phyloP scores from a whole-genome alignment of 1,140 invertebrate species.

The Tetragnatha versicolor region DNA sequence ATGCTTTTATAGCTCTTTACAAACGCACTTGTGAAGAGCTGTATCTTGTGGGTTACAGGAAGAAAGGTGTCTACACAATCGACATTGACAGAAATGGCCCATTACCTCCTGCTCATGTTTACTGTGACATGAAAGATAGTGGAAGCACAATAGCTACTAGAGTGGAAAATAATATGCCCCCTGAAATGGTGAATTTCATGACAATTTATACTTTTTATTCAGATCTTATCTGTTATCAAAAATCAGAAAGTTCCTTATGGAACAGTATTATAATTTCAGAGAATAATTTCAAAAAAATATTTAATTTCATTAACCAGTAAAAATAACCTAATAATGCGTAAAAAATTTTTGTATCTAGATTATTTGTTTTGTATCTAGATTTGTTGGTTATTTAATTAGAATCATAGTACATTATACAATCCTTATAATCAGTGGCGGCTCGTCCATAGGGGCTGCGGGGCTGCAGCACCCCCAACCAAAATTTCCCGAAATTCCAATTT shows the following conservation, averaged over 20 bases:
- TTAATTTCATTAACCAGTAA: too few relatives aligned
- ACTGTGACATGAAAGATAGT: conserved; percentile 85
- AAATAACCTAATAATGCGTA: too few relatives aligned
- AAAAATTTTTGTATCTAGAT: too few relatives aligned
- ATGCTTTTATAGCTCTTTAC: conserved; percentile 73
- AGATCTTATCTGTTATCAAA: neutral
- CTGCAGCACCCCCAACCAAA: too few relatives aligned
- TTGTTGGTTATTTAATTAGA: too few relatives aligned
- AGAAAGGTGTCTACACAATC: conserved; percentile 86
- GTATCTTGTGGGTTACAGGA: conserved; percentile 80
- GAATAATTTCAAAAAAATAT: too few relatives aligned
- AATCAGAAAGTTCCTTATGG: neutral
- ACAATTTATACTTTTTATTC: neutral
- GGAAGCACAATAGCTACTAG: conserved; percentile 82
- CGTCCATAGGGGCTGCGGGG: too few relatives aligned
- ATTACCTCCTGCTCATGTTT: conserved; percentile 86
- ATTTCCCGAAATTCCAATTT: too few relatives aligned
- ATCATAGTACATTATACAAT: too few relatives aligned
- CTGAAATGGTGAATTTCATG: conserved; percentile 72
- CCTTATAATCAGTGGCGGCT: too few relatives aligned
- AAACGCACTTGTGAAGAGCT: conserved; percentile 91
- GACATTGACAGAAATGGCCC: conserved; percentile 93
- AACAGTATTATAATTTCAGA: too few relatives aligned
- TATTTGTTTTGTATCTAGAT: too few relatives aligned
- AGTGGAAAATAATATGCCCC: conserved; percentile 89